These are phyloP conservation scores for Sceloporus tristichus DNA, from an alignment of 2,113 vertebrate genomes.

Conservation along the genomic window DNA sequence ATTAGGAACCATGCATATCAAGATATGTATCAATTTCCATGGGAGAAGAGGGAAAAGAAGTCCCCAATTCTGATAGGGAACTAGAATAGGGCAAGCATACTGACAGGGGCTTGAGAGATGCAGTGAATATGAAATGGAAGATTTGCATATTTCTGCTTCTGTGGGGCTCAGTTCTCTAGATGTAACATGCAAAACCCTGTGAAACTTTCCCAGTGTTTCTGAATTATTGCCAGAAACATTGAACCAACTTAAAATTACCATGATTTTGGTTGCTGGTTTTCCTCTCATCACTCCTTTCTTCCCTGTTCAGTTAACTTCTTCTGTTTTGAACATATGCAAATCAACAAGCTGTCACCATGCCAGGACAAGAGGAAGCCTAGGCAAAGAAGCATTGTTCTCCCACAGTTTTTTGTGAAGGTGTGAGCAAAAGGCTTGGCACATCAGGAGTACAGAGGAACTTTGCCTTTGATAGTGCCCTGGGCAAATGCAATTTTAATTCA, in stretches of 20 bases:
- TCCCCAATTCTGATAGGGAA: too few relatives aligned
- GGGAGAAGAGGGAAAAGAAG: too few relatives aligned
- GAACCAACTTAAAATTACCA: not conserved
- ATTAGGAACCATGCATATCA: too few relatives aligned
- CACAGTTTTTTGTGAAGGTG: slow-evolving; percentile 27
- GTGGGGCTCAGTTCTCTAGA: not conserved
- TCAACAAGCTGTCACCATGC: slow-evolving; percentile 40
- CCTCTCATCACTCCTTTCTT: not conserved
- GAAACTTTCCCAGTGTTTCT: not conserved
- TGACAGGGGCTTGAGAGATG: too few relatives aligned
- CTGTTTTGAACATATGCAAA: slow-evolving; percentile 47
- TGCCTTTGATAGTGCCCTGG: not conserved
- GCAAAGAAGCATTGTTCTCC: slow-evolving; percentile 49
- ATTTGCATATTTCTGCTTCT: not conserved
- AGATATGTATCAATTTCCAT: too few relatives aligned
- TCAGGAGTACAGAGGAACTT: slow-evolving; percentile 25
- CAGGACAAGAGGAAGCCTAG: slow-evolving; percentile 37
- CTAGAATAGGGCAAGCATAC: too few relatives aligned
- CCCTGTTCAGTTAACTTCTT: slow-evolving; percentile 8
- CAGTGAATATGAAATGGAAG: too few relatives aligned
- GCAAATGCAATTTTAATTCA: slow-evolving; percentile 25
- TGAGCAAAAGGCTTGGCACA: slow-evolving; percentile 43
- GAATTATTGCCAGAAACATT: not conserved
- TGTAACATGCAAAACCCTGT: not conserved
- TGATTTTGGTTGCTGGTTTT: not conserved